A percentile compares a stretch with the other conserved stretches of the same genome.
Evolutionary conservation across 2,888 invertebrate genomes (phyloP).

Genomic region (Napeogenes sylphis): DNA sequence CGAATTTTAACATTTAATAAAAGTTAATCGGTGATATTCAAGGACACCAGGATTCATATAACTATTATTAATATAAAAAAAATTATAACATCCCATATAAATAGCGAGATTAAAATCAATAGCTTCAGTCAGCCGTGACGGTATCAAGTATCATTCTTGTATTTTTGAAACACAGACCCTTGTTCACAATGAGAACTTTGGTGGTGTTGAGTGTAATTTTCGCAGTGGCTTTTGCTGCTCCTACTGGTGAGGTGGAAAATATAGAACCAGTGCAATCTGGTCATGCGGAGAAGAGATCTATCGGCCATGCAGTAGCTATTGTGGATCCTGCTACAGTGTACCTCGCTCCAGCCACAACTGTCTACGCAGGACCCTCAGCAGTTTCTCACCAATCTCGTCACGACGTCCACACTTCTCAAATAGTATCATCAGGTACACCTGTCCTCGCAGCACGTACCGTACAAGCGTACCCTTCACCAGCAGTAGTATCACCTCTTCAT

Average conservation of each 20-base stretch:
- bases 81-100: constrained; percentile 58
- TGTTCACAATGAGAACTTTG: constrained; percentile 60
- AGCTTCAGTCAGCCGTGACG: constrained; percentile 31
- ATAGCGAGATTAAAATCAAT: constrained; percentile 42
- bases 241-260: constrained; percentile 7
- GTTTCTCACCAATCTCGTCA: constrained; percentile 54
- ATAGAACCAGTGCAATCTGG: constrained; percentile 10
- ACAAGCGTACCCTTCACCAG: constrained; percentile 37
- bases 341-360: constrained; percentile 30
- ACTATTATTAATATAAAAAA: constrained; percentile 42
- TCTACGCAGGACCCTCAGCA: constrained; percentile 40
- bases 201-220: constrained; percentile 64
- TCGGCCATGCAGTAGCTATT: constrained; percentile 37
- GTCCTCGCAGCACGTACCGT: constrained; percentile 36
- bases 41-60: constrained; percentile 54
- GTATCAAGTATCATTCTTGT: constrained; percentile 59
- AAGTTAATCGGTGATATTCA: constrained; percentile 45
- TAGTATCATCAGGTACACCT: constrained; percentile 32
- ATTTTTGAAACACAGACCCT: constrained; percentile 56
- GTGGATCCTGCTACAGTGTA: constrained; percentile 24
- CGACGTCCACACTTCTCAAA: constrained; percentile 41
- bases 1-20: constrained; percentile 42
- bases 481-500: constrained; percentile 28
- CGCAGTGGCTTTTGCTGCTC: constrained; percentile 40
- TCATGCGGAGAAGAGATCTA: constrained; percentile 42